Base-by-base conservation (phyloP, 2,797 vertebrate genomes). In the Eptatretus atami region DNA sequence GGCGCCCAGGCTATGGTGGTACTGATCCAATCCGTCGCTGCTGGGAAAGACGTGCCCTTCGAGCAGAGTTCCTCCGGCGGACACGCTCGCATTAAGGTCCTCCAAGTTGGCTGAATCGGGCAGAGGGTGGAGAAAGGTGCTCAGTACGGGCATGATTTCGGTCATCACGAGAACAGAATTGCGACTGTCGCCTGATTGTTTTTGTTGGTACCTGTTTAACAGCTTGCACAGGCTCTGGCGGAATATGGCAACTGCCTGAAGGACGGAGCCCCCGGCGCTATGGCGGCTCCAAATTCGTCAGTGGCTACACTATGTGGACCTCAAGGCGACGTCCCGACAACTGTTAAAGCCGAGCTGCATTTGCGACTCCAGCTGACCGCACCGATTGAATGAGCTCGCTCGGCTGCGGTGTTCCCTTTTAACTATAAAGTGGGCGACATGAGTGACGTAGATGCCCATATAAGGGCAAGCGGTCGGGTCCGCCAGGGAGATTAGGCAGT, bases 351-450 rank as follows among this genome's bases (percentile, higher is more conserved):
- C 31, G 31, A 44, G 31, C 31, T 44, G 31, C 31, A 44, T 44
- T 44, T 44, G 31, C 31, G 4, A 44, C 31, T 44, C 31, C 31
- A 44, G 31, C 4, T 44, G 31, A 44, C 31, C 31, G 31, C 31
- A 8, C 4, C 31, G 31, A 44, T 44, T 44, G 31, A 44, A 44
- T 44, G 31, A 25, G 57, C n/a, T 11, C 2, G n/a, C 57, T 12
- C 10, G 57, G n/a, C 10, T 24, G n/a, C 11, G 57, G 57, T 61
- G 57, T 61, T 61, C 57, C 11, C 57, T 61, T 61, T 61, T 61
- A 61, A 61, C 57, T 61, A 61, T 24, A 61, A 61, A 61, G 57
- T 61, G 57, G 57, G 57, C 57, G 57, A 61, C n/a, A n/a, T 61
- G n/a, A n/a, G 57, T 61, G 57, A 61, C 57, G 11, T 61, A n/a